Evolutionary conservation across 2,113 vertebrate genomes (phyloP).

Genomic region (Drymodes brunneopygia): DNA sequence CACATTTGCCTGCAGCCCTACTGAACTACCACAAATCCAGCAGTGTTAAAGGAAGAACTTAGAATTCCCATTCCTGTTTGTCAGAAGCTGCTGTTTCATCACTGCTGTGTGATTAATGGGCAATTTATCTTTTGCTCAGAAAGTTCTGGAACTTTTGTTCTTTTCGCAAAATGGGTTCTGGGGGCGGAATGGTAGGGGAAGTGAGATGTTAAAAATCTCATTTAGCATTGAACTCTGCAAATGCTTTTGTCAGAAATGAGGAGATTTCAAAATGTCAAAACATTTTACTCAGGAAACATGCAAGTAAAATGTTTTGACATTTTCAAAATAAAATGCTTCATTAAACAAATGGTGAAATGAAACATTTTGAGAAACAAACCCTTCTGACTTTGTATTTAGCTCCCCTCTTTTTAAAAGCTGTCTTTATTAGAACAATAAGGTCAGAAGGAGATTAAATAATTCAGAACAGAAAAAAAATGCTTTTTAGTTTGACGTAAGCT

Average conservation of each 20-base stretch:
- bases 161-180: neutral
- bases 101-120: neutral
- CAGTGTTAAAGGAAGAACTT: neutral
- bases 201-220: neutral
- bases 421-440: neutral
- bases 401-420: neutral
- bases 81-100: neutral
- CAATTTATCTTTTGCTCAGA: neutral
- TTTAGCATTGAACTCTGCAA: neutral
- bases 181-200: fast-evolving
- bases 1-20: fast-evolving
- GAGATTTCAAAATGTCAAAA: neutral
- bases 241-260: neutral
- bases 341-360: neutral
- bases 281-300: neutral
- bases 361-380: neutral
- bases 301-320: constrained; percentile 14
- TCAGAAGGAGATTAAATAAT: neutral
- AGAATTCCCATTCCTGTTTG: neutral
- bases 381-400: neutral
- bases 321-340: neutral
- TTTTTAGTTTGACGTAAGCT: neutral
- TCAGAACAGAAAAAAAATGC: neutral
- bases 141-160: neutral
- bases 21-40: neutral